Conservation (phyloP, 2,113 vertebrate species). For the Syngnathus scovelli region DNA sequence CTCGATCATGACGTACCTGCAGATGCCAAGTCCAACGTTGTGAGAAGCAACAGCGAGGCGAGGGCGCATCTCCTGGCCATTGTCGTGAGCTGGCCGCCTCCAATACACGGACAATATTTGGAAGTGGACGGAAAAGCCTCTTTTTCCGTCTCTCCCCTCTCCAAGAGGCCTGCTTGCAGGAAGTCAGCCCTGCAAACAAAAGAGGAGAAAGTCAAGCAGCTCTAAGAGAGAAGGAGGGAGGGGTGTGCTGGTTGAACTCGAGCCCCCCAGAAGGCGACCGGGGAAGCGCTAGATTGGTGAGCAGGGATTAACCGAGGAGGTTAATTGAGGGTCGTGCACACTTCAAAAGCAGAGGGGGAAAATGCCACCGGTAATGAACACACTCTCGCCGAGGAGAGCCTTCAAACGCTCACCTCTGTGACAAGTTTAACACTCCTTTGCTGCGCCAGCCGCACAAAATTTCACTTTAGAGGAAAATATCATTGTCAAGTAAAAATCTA, state of each 20-base stretch:
- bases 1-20: conserved; percentile 60
- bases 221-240: conserved; percentile 25
- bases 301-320: conserved; percentile 40
- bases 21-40: conserved; percentile 48
- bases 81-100: conserved; percentile 22
- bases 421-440: conserved; percentile 29
- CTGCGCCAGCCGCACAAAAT: conserved; percentile 19
- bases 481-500: not conserved
- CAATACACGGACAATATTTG: conserved; percentile 17
- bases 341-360: conserved; percentile 37
- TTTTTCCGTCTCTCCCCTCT: conserved; percentile 24
- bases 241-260: conserved; percentile 19
- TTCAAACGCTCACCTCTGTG: conserved; percentile 7
- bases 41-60: conserved; percentile 44
- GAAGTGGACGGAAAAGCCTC: conserved; percentile 8
- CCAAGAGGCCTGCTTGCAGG: conserved; percentile 20
- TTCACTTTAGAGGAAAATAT: conserved; percentile 15
- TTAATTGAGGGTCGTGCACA: conserved; percentile 44
- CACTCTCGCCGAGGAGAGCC: conserved; percentile 37
- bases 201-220: conserved; percentile 38
- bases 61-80: conserved; percentile 48
- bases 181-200: conserved; percentile 40
- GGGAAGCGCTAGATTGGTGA: conserved; percentile 29
- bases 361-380: conserved; percentile 45
- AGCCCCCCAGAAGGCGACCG: conserved; percentile 12